Conservation (phyloP, 1,140 invertebrate species). For the Drosophila mojavensis region DNA sequence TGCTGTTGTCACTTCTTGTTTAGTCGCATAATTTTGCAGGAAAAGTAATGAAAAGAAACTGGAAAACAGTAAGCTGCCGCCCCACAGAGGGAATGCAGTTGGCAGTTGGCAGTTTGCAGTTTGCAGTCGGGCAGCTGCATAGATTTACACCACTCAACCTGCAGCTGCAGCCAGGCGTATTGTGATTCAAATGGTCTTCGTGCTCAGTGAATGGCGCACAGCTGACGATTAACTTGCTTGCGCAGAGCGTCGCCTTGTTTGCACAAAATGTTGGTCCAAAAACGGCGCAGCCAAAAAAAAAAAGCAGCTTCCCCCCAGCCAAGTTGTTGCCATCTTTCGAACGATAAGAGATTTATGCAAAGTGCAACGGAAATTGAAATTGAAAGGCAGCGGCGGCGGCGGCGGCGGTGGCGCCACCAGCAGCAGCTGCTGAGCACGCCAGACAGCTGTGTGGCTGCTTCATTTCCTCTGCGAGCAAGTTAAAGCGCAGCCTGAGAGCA, state of each 20-base stretch:
- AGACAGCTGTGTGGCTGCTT: constrained; percentile 17
- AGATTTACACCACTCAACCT: constrained; percentile 22
- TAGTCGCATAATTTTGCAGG: constrained; percentile 25
- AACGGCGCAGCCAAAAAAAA: constrained; percentile 14
- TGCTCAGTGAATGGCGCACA: constrained; percentile 51
- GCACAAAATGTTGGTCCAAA: constrained; percentile 9
- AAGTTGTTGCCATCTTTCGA: constrained; percentile 50
- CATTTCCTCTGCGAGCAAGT: constrained; percentile 2
- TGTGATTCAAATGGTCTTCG: constrained; percentile 45
- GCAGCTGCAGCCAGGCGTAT: constrained; percentile 35
- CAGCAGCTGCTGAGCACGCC: neutral
- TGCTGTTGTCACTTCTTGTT: constrained; percentile 18
- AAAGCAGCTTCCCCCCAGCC: constrained; percentile 11
- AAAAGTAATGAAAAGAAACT: constrained; percentile 45
- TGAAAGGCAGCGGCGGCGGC: constrained; percentile 5
- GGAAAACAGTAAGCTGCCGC: constrained; percentile 17
- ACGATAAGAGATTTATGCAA: constrained; percentile 74
- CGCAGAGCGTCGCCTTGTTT: constrained; percentile 11
- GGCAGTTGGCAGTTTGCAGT: constrained; percentile 7
- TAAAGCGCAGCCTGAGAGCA: constrained; percentile 25
- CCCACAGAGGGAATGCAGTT: constrained; percentile 13
- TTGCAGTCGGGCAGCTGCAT: neutral
- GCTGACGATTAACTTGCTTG: constrained; percentile 64
- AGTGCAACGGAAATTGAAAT: constrained; percentile 75
- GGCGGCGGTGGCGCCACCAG: neutral